Base-by-base conservation (phyloP, 2,797 vertebrate genomes). In the Florisuga fusca region DNA sequence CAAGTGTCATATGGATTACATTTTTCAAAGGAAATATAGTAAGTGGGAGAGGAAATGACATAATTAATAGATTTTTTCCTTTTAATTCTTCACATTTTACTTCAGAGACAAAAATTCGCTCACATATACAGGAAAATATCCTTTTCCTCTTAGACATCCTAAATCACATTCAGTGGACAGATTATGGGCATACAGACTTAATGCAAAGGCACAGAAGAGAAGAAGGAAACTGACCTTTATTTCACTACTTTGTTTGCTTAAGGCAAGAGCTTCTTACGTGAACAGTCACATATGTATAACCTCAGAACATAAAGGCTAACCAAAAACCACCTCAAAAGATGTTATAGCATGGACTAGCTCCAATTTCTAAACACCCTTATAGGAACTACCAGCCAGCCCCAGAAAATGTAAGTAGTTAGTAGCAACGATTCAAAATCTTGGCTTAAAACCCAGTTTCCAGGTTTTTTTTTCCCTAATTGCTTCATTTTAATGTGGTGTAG, bases 1-100 rank as follows among this genome's bases (percentile, higher is more conserved):
- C 43, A 89, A 88, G 38, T 89, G 76, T 84, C 93, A 81, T 7
- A 69, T 58, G 54, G 62, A 86, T 89, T 83, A 86, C 50, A 81
- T 95, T 88, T 96, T 95, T 93, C 66, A 94, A 91, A 93, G 58
- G 62, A 89, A 91, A 89, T 76, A 50, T 8, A 89, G 6, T 91
- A 93, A 87, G 66, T 36, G 19, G 15, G 55, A 91, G 43, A 93
- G 63, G 87, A 95, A 96, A 91, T 90, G 66, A 86, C 63, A 63
- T 67, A 92, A 82, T 54, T 11, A 79, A 86, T 67, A 10, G 12
- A 43, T 92, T 89, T 95, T 78, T 57, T 31, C 34, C 81, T 84
- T 92, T 69, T 63, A 84, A 89, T 91, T 95, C 51, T 81, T 86
- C 79, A 82, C 23, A 53, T 84, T 94, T 93, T 91, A 88, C 33